phyloP scores from a whole-genome alignment of 1,140 invertebrate species.

The Cydia strobilella region DNA sequence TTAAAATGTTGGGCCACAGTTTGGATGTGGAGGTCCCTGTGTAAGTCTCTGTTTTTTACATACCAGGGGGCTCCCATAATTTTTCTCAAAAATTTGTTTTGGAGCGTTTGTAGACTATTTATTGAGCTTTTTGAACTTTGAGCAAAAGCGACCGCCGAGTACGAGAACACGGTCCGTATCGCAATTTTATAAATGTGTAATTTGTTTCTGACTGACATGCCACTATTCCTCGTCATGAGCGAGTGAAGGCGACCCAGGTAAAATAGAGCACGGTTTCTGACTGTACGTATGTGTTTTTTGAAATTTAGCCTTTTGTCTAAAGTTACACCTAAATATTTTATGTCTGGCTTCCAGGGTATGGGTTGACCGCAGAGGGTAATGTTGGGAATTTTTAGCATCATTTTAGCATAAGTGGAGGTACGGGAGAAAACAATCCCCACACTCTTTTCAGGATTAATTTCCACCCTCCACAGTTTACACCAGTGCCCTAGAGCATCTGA shows the following conservation, averaged over 20 bases:
- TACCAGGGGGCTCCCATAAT: too few relatives aligned
- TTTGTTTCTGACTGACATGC: slow-evolving; percentile 33
- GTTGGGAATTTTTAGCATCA: neutral
- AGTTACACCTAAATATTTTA: slow-evolving; percentile 32
- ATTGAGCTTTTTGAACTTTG: too few relatives aligned
- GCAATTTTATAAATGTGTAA: slow-evolving; percentile 6
- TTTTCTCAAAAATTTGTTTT: too few relatives aligned
- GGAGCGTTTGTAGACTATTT: too few relatives aligned
- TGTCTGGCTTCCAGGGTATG: neutral
- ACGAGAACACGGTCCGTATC: too few relatives aligned
- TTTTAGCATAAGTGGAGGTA: too few relatives aligned
- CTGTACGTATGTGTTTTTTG: neutral
- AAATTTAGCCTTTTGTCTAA: slow-evolving; percentile 13
- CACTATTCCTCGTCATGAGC: slow-evolving; percentile 8
- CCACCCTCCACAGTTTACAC: neutral
- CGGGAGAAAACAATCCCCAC: neutral
- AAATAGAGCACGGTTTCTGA: slow-evolving; percentile 11
- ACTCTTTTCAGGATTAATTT: neutral
- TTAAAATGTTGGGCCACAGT: too few relatives aligned
- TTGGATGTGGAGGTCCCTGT: too few relatives aligned
- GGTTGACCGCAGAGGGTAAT: neutral
- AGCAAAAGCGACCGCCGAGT: too few relatives aligned
- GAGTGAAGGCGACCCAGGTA: slow-evolving; percentile 2
- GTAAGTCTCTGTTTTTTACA: too few relatives aligned
- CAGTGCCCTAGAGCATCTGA: neutral